Base-by-base conservation (phyloP, 2,888 invertebrate species). In the Spicauda simplicius region DNA sequence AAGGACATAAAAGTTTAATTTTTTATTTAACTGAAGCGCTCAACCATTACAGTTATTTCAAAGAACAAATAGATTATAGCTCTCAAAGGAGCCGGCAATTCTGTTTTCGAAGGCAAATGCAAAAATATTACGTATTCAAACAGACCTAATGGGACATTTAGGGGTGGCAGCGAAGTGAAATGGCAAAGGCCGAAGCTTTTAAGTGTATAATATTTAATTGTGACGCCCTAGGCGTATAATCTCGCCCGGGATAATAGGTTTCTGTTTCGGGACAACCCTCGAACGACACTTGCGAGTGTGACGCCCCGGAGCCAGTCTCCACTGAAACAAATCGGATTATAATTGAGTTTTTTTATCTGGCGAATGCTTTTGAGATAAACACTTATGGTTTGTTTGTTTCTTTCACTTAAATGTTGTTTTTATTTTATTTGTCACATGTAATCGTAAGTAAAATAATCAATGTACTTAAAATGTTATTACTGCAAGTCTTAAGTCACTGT, bases 131-230 rank as follows among this genome's bases (percentile, higher is more conserved):
- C 91, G 93, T 92, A 93, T 93, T 93, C 93, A 93, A 93, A 93
- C 93, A 93, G 85, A 91, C 87, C 92, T 93, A 93, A 93, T 93
- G 89, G 93, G 92, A 92, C 93, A 93, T 93, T 93, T 93, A 93
- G 91, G 93, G 93, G 91, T 92, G 93, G 88, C 91, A 92, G 88
- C 88, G 87, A 89, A 90, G 91, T 91, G 91, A 93, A 93, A 93
- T 90, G 90, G 92, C 91, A 92, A 93, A 93, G 91, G 91, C 90
- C 93, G 93, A 91, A 91, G 93, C 93, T 93, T 93, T 93, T 93
- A 93, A 93, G 91, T 93, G 93, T 93, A 93, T 93, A 93, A 93
- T 93, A 93, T 93, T 93, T 93, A 93, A 93, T 93, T 93, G 93
- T 93, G 87, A 92, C 91, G 93, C 93, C 93, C 92, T 91, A 90